Percentiles rank a stretch among this genome's conserved stretches.
These are phyloP conservation scores for Protomyctophum bolini DNA, from an alignment of 2,113 vertebrate species.

Conservation along the genomic window DNA sequence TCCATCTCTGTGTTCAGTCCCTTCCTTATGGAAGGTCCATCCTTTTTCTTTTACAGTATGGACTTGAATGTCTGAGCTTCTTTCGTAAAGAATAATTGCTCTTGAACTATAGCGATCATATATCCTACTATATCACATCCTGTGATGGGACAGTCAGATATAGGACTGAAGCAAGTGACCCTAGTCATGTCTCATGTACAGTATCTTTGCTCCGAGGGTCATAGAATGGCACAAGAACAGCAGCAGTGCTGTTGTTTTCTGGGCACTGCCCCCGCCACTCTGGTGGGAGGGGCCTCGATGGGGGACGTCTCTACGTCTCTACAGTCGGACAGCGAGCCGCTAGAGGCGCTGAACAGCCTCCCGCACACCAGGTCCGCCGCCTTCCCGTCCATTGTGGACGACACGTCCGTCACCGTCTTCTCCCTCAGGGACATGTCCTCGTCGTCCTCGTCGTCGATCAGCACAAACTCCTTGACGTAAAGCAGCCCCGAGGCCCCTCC, in stretches of 20 bases:
- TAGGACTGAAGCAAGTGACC: no score
- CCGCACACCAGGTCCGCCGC: constrained; percentile 93
- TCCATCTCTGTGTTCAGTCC: no score
- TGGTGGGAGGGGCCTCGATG: constrained; percentile 16
- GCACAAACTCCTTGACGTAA: constrained; percentile 89
- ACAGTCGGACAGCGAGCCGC: constrained; percentile 81
- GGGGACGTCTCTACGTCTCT: constrained; percentile 38
- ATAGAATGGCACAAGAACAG: constrained; percentile 70
- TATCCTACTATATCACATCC: no score
- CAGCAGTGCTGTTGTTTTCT: constrained; percentile 60
- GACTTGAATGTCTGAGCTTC: no score
- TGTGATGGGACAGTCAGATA: no score
- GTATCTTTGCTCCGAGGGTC: constrained; percentile 26
- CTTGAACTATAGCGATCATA: no score
- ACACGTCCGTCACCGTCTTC: constrained; percentile 92
- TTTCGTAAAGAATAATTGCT: no score
- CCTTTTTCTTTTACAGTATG: no score
- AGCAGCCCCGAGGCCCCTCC: constrained; percentile 41
- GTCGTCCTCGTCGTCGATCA: constrained; percentile 93
- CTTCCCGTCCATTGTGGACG: constrained; percentile 84
- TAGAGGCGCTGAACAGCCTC: constrained; percentile 85
- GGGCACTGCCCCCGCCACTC: constrained; percentile 4
- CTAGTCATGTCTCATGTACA: no score
- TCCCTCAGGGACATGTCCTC: constrained; percentile 90
- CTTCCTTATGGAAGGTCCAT: no score